Percentiles rank a stretch among this genome's conserved stretches.
These are phyloP conservation scores for Herminia tarsipennalis DNA, from an alignment of 2,888 invertebrate species.

Conservation along the genomic window DNA sequence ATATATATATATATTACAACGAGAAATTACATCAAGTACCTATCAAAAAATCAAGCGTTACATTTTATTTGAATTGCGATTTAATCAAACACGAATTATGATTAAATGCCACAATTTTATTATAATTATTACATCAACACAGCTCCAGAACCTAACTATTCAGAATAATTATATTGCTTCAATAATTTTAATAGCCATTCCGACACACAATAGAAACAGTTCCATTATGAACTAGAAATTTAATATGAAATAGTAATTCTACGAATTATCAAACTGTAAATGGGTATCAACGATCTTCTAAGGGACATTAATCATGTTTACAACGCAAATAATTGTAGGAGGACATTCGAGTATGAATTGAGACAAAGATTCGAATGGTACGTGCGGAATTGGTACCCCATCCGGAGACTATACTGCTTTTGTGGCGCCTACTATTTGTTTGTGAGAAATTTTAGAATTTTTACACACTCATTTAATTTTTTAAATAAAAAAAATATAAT, in stretches of 20 bases:
- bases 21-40: no score
- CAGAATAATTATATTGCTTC: conserved; percentile 4
- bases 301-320: conserved; percentile 42
- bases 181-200: background rate
- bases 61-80: no score
- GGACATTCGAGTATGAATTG: conserved; percentile 30
- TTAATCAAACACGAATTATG: no score
- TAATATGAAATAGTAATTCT: conserved; percentile 10
- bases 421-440: conserved; percentile 23
- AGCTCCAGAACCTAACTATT: no score
- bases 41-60: no score
- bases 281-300: conserved; percentile 17
- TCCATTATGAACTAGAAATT: conserved; percentile 1
- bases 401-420: conserved; percentile 22
- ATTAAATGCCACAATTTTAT: no score
- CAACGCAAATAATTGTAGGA: conserved; percentile 42
- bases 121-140: no score
- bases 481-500: no score
- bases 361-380: conserved; percentile 41
- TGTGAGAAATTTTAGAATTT: no score
- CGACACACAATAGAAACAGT: background rate
- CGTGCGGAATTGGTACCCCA: conserved; percentile 36
- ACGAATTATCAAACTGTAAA: conserved; percentile 29
- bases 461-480: no score
- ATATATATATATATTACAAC: no score